Evolutionary conservation across 2,113 vertebrate genomes (phyloP).

Genomic region (Pedetes capensis): DNA sequence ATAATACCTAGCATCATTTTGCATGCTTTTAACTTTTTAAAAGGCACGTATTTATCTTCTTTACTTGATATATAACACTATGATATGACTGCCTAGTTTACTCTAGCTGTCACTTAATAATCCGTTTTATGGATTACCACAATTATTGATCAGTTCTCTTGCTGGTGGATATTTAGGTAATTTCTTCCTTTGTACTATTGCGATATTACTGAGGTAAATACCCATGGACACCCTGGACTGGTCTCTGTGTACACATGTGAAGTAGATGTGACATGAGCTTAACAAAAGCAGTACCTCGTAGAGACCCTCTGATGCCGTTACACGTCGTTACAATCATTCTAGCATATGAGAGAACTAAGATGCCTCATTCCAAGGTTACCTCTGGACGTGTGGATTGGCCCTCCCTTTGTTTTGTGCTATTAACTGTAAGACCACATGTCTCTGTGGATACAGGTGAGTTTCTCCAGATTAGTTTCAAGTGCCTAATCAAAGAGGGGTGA

Average conservation of each 20-base stretch:
- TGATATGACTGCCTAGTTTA: not conserved
- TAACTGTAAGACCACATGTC: not conserved
- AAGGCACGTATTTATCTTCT: not conserved
- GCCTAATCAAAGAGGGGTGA: not conserved
- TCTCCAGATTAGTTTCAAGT: not conserved
- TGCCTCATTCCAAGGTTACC: not conserved
- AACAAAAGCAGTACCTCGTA: not conserved
- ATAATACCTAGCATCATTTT: not conserved
- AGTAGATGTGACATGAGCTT: not conserved
- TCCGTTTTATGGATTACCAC: not conserved
- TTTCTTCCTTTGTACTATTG: not conserved
- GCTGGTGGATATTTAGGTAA: not conserved
- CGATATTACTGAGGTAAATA: not conserved
- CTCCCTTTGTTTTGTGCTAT: not conserved
- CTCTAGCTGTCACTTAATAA: not conserved
- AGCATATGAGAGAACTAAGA: not conserved
- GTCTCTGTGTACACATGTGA: not conserved
- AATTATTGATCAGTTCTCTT: not conserved
- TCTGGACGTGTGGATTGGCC: not conserved
- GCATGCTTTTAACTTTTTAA: not conserved
- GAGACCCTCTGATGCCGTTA: not conserved
- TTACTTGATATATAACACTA: not conserved
- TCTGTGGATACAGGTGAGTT: not conserved
- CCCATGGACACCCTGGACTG: not conserved
- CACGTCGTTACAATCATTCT: not conserved